Conservation (phyloP, 2,797 vertebrate species). For the Phrynocephalus guinanensis region DNA sequence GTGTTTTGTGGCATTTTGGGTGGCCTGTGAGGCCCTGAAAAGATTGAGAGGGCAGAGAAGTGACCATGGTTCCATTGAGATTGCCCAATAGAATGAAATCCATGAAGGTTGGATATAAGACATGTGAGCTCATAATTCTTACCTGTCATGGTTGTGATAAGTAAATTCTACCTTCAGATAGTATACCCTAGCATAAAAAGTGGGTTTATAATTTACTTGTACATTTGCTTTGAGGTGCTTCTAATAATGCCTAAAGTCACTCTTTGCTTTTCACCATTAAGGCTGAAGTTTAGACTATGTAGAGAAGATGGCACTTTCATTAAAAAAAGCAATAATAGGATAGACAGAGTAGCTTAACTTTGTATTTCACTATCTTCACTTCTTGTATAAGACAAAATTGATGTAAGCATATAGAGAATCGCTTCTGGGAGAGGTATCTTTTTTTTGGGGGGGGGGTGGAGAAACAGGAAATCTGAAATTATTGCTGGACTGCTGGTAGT, state of each 20-base stretch:
- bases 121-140: neutral
- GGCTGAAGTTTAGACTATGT: neutral
- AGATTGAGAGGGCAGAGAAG: too few species aligned
- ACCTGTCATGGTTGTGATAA: neutral
- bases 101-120: neutral
- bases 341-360: too few species aligned
- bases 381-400: too few species aligned
- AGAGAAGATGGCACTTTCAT: neutral
- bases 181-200: neutral
- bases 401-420: too few species aligned
- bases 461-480: conserved; percentile 28
- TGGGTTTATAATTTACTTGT: neutral
- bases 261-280: neutral
- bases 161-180: neutral
- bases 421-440: too few species aligned
- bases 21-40: too few species aligned
- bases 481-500: conserved; percentile 7
- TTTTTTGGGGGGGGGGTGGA: conserved; percentile 24
- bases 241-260: neutral
- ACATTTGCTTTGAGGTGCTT: too few species aligned
- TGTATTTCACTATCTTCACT: too few species aligned
- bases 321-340: too few species aligned
- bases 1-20: too few species aligned
- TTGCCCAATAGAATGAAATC: too few species aligned
- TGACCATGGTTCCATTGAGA: too few species aligned